Evolutionary conservation across 2,888 invertebrate genomes (phyloP).

Genomic region (Ariolimax columbianus): DNA sequence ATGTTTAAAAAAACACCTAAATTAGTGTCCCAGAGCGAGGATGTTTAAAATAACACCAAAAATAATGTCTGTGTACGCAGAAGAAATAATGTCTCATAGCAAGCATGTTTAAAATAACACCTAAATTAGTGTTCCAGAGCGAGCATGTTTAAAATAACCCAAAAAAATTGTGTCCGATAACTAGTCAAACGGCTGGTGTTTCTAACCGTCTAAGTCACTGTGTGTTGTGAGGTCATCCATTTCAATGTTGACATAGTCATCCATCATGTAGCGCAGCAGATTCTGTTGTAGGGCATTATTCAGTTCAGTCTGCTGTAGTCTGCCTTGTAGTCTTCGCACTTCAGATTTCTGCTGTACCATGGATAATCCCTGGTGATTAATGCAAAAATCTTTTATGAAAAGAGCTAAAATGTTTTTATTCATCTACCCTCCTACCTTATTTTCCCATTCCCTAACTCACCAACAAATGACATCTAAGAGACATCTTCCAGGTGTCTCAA

Average conservation of each 20-base stretch:
- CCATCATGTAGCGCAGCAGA: slow-evolving; percentile 85
- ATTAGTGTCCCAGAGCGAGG: too few species aligned
- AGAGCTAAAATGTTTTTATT: background rate
- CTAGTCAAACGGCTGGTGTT: background rate
- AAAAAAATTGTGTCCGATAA: too few species aligned
- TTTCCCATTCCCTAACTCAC: background rate
- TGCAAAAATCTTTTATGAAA: background rate
- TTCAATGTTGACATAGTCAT: slow-evolving; percentile 81
- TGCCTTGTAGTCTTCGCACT: slow-evolving; percentile 86
- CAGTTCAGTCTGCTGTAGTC: slow-evolving; percentile 82
- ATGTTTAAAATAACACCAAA: too few species aligned
- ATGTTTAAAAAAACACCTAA: too few species aligned
- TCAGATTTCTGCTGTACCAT: slow-evolving; percentile 86
- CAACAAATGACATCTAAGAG: background rate
- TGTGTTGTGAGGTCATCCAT: slow-evolving; percentile 80
- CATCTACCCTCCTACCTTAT: background rate
- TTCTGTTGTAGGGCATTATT: slow-evolving; percentile 85
- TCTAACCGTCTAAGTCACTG: slow-evolving; percentile 74
- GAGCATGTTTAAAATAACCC: too few species aligned
- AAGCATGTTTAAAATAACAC: too few species aligned
- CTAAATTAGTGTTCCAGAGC: too few species aligned
- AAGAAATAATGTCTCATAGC: too few species aligned
- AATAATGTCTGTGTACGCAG: too few species aligned
- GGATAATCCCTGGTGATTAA: slow-evolving; percentile 76
- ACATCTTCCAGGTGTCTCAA: too few species aligned